Base-by-base conservation (phyloP, 2,888 invertebrate species). In the Eremobia ochroleuca region DNA sequence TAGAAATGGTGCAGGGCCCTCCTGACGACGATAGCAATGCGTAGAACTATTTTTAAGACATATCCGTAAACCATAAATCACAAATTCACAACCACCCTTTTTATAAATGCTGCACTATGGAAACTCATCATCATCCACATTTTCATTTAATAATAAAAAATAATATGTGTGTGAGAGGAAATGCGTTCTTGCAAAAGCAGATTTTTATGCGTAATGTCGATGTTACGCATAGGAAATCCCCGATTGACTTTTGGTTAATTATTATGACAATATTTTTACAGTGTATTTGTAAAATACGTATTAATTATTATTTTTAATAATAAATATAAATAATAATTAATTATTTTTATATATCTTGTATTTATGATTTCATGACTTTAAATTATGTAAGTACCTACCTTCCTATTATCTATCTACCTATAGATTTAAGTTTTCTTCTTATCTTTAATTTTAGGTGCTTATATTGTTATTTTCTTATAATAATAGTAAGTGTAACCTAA, bases 391-490 rank as follows among this genome's bases (percentile, higher is more conserved):
- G 18, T 37, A 37, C 37, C 37, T 43, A 46, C 66, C 25, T 46
- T 21, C 21, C 8, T 49, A 49, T 18, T 49, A 28, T 8, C 18
- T 34, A 15, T 1, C 6, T 49, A 49, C 37, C 15, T 43, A 31
- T 15, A 25, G 55, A 34, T 43, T 61, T 85, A 79, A 76, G 66
- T 76, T 31, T 69, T 34, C 81, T 84, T 75, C 66, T 78, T 77
- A 21, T 34, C 66, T 75, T 78, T 81, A 80, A 70, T 76, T 79
- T 59, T 82, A 77, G 79, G 83, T 91, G 91, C 94, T 94, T 92
- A 79, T 94, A 94, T 95, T 95, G 92, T 95, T 95, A 95, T 95
- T 93, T 90, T 84, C 80, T 52, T 90, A 94, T 95, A 95, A 95
- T 94, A 94, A 95, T 95, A 95, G 89, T 88, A 95, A 95, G 95